Evolutionary conservation across 2,113 vertebrate genomes (phyloP).

Genomic region (Calyptomena viridis): DNA sequence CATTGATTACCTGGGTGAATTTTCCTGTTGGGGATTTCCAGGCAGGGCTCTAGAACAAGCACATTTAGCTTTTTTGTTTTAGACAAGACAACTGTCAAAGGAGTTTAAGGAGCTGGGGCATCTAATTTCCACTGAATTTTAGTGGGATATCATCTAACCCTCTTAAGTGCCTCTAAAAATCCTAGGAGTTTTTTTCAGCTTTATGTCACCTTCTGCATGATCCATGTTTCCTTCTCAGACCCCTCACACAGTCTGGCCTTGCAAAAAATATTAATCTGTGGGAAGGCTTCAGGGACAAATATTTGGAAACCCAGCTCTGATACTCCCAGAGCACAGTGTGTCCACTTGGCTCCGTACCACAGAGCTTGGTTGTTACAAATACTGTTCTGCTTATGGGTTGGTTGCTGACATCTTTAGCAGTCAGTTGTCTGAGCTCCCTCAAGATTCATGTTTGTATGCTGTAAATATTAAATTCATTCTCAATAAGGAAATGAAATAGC

Average conservation of each 20-base stretch:
- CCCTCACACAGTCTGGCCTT: not conserved
- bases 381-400: not conserved
- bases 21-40: not conserved
- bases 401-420: not conserved
- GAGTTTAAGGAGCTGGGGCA: not conserved
- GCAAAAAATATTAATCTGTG: not conserved
- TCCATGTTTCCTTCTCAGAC: not conserved
- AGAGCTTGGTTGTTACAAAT: not conserved
- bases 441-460: not conserved
- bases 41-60: not conserved
- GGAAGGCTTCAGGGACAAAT: not conserved
- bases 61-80: not conserved
- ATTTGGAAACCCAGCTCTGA: not conserved
- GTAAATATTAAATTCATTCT: constrained; percentile 6
- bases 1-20: not conserved
- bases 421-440: not conserved
- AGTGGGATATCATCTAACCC: not conserved
- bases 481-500: constrained; percentile 30
- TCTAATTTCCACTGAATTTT: not conserved
- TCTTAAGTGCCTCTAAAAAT: not conserved
- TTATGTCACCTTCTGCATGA: not conserved
- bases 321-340: not conserved
- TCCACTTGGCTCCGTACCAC: not conserved
- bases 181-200: not conserved
- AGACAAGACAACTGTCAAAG: rapidly evolving